A percentile compares a stretch with the other conserved stretches of the same genome.
phyloP scores from a whole-genome alignment of 2,113 vertebrate genomes.

The Megatriorchis doriae region DNA sequence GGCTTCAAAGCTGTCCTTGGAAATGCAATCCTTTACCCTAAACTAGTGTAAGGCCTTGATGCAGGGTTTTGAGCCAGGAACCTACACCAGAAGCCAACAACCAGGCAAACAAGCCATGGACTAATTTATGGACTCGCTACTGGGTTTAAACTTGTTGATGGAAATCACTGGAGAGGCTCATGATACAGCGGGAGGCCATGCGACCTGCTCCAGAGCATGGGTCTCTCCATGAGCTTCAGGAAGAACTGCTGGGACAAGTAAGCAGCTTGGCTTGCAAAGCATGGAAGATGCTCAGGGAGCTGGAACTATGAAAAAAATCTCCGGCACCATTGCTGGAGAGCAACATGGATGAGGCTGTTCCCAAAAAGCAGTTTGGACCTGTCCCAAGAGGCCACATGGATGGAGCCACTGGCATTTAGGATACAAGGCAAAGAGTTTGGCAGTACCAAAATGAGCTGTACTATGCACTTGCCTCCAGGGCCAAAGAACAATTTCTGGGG shows the following conservation, averaged over 20 bases:
- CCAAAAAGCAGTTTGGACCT: background rate
- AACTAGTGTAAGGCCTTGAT: background rate
- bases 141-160: background rate
- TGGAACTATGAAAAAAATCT: background rate
- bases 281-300: fast-evolving
- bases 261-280: background rate
- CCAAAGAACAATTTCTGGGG: background rate
- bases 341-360: background rate
- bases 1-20: background rate
- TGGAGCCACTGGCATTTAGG: background rate
- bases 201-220: background rate
- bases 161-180: fast-evolving
- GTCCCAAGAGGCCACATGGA: background rate
- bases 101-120: background rate
- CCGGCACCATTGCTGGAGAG: background rate
- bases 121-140: fast-evolving
- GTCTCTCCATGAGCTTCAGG: background rate
- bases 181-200: background rate
- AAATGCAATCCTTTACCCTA: background rate
- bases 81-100: background rate
- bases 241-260: background rate
- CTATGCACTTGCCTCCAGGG: background rate
- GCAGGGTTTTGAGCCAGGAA: fast-evolving
- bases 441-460: background rate
- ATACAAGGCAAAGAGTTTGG: background rate